These are phyloP conservation scores for Cheilosia vulpina DNA, from an alignment of 2,888 invertebrate genomes.

Conservation along the genomic window DNA sequence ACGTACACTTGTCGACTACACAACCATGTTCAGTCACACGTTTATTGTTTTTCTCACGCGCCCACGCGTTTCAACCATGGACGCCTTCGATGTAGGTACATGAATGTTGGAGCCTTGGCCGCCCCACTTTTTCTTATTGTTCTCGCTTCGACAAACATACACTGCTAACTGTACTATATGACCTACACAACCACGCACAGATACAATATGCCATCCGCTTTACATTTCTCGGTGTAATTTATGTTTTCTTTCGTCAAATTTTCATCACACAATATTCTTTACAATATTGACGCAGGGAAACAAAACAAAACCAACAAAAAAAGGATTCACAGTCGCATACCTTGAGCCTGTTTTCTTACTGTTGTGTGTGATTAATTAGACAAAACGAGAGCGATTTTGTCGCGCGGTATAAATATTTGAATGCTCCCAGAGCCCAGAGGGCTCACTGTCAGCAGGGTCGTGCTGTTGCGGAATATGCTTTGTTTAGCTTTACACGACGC, in stretches of 20 bases:
- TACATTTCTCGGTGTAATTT: slow-evolving; percentile 55
- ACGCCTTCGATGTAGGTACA: background rate
- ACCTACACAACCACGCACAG: slow-evolving; percentile 39
- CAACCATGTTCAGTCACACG: slow-evolving; percentile 32
- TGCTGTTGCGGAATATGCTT: slow-evolving; percentile 29
- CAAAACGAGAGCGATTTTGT: slow-evolving; percentile 60
- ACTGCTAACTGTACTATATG: slow-evolving; percentile 23
- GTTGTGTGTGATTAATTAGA: slow-evolving; percentile 64
- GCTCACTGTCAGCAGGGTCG: slow-evolving; percentile 1
- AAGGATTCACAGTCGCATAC: slow-evolving; percentile 40
- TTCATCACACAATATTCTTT: slow-evolving; percentile 42
- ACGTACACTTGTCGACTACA: slow-evolving; percentile 22
- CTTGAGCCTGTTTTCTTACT: slow-evolving; percentile 31
- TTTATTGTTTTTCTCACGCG: slow-evolving; percentile 68
- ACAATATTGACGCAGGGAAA: slow-evolving; percentile 56
- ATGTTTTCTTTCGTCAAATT: slow-evolving; percentile 56
- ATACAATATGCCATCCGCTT: slow-evolving; percentile 19
- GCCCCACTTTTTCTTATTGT: slow-evolving; percentile 21
- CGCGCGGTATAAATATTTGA: slow-evolving; percentile 69
- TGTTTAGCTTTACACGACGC: slow-evolving; percentile 47
- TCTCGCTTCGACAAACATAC: slow-evolving; percentile 14
- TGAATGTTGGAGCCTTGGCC: slow-evolving; percentile 30
- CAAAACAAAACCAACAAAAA: slow-evolving; percentile 47
- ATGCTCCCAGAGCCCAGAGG: slow-evolving; percentile 37
- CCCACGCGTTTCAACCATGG: slow-evolving; percentile 53